Evolutionary conservation across 2,113 vertebrate genomes (phyloP), one percentile per base, ranked within the genome.

Genomic region (Seriola aureovittata): DNA sequence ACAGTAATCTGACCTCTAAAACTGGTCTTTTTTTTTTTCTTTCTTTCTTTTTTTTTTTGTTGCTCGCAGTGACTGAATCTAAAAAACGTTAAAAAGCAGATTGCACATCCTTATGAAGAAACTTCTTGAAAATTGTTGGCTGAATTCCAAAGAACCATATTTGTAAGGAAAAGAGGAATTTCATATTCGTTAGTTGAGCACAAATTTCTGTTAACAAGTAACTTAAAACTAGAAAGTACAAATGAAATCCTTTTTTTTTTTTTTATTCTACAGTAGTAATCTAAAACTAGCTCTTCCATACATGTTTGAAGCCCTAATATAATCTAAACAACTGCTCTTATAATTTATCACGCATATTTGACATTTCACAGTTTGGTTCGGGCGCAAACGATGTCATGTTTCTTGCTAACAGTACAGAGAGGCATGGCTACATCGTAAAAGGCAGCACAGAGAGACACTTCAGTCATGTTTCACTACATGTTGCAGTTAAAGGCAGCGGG

Each of bases 401-500:
- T 73, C 17, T 52, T 29, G 4, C 9, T 59, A 82, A 90, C 87
- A 86, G 88, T 90, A 74, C 85, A 71, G 78, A 71, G 78, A 91
- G 17, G 54, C 67, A 72, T 86, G 80, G 82, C 86, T 89, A 82
- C 71, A 23, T 36, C 21, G 50, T 65, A 19, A 78, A 82, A 85
- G 72, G 81, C 86, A 82, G 79, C 85, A 85, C 77, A 74, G 48
- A 80, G 58, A 59, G n/a, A 85, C 14, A 50, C 46, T 48, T 69
- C n/a, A 72, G 55, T 64, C 4, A 44, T 55, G 40, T 85, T 81
- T 85, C 57, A 62, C 55, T 13, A 88, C 81, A 72, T 21, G 59
- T 77, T 23, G 50, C 73, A 86, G 66, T 80, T 75, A 54, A 88
- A 88, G 84, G 88, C 89, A 91, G 80, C 68, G 21, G 40, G 82